phyloP scores from a whole-genome alignment of 2,888 invertebrate species.

The Hyalella azteca region DNA sequence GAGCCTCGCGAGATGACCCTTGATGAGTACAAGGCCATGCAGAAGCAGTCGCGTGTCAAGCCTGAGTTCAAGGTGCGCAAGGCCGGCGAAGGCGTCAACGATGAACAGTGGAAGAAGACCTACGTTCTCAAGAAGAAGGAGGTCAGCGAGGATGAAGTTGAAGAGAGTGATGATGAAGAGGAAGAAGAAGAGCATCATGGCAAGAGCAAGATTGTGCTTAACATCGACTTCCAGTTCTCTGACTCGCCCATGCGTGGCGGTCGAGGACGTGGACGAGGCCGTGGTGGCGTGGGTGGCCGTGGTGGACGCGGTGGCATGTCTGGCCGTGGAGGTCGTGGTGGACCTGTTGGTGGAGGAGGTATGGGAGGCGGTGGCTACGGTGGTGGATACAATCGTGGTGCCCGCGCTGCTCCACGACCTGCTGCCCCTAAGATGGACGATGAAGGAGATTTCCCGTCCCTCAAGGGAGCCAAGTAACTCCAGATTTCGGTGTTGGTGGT shows the following conservation, averaged over 20 bases:
- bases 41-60: slow-evolving; percentile 73
- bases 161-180: slow-evolving; percentile 72
- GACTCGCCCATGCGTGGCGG: slow-evolving; percentile 74
- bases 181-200: slow-evolving; percentile 66
- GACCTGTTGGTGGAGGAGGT: slow-evolving; percentile 61
- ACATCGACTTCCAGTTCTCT: slow-evolving; percentile 86
- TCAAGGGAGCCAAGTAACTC: slow-evolving; percentile 70
- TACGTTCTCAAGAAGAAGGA: slow-evolving; percentile 72
- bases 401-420: slow-evolving; percentile 26
- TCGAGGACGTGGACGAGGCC: slow-evolving; percentile 64
- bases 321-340: slow-evolving; percentile 66
- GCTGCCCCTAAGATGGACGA: slow-evolving; percentile 85
- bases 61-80: slow-evolving; percentile 90
- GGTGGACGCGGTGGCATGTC: slow-evolving; percentile 65
- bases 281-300: slow-evolving; percentile 65
- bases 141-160: slow-evolving; percentile 66
- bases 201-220: slow-evolving; percentile 79
- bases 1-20: slow-evolving; percentile 86
- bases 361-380: slow-evolving; percentile 56
- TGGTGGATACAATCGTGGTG: slow-evolving; percentile 44
- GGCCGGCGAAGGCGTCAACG: slow-evolving; percentile 92
- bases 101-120: slow-evolving; percentile 91
- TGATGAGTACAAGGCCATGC: slow-evolving; percentile 91
- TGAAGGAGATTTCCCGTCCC: slow-evolving; percentile 92
- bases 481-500: no score